Evolutionary conservation across 2,797 vertebrate genomes (phyloP), one percentile per base, ranked within the genome.

Genomic region (Saguinus oedipus): DNA sequence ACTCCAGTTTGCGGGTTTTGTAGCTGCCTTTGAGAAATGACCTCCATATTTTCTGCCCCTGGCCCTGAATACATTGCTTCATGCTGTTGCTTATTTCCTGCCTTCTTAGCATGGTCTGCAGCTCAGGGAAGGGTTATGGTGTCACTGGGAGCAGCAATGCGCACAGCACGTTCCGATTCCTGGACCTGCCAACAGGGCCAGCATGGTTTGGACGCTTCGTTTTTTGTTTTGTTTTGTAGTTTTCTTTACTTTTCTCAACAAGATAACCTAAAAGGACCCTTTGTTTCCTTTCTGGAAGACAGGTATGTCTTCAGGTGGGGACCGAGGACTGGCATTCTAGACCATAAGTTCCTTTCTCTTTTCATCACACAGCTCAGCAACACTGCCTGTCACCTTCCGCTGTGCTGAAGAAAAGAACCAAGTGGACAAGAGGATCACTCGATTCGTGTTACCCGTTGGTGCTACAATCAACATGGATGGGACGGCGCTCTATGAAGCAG

Each of bases 381-480:
- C 99, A 33, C 98, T 99, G 97, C 99, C 99, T 1, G 99, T 99
- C 97, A 99, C 99, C 72, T 99, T 99, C 98, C 99, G 99, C 78
- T 99, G 99, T 92, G 99, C 99, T 0, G 99, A 99, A 98, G 99
- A 99, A 92, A 99, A 99, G 98, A 99, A 99, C 93, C 97, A 95
- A 2, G 98, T 99, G 0, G 99, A 99, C 98, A 99, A 99, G 98
- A 99, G 99, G 94, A 99, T 99, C 98, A 99, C 99, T 0, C 99
- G 99, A 94, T 99, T 99, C 0, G 99, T 99, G 96, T 98, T 99
- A 93, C 99, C 99, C 0, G 99, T 99, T 6, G 99, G 99, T 22
- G 99, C 99, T 95, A 99, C 99, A 80, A 99, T 99, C 96, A 99
- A 99, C 98, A 99, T 99, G 99, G 99, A 99, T 1, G 99, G 99